Base-by-base conservation (phyloP, 1,140 invertebrate genomes). In the Spodoptera frugiperda region DNA sequence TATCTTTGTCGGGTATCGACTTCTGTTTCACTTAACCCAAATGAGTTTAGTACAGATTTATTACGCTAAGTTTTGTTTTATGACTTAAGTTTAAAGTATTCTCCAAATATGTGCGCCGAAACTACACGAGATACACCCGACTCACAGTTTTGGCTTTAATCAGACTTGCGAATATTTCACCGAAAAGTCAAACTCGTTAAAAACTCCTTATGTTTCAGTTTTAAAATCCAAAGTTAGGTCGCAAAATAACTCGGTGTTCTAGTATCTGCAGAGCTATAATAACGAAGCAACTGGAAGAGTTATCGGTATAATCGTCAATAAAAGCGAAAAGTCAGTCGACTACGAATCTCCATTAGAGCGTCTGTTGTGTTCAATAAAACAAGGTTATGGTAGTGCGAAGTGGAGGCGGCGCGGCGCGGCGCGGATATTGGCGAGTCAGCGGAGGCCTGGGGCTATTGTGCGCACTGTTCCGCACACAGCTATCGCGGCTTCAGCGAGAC, bases 31-130 rank as follows among this genome's bases (percentile, higher is more conserved):
- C 53, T 71, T 71, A 55, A 71, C 68, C 6, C n/a, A 71, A 83
- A 81, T 78, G 79, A 79, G 71, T 57, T 77, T 63, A 54, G 25
- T 3, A 21, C 44, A 49, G 72, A 81, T 83, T 78, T 80, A 81
- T 78, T 70, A 67, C 51, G 12, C 21, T 51, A 78, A 76, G 59
- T 78, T 54, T 55, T 71, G 68, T 80, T 79, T 79, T 80, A 82
- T 67, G 71, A 72, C 71, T 51, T 61, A 72, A 76, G 74, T 77
- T 79, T 55, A 46, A 67, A 39, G 65, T 68, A 68, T 68, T 68
- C n/a, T 53, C 65, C 48, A 53, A 68, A 68, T 67, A 67, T 68
- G 65, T 53, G 65, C 30, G 11, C n/a, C 5, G 21, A 53, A 68
- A 68, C 65, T 68, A 53, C n/a, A 25, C 48, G 48, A 10, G 39